Conservation (phyloP, 2,797 vertebrate genomes). For the Lemur catta region DNA sequence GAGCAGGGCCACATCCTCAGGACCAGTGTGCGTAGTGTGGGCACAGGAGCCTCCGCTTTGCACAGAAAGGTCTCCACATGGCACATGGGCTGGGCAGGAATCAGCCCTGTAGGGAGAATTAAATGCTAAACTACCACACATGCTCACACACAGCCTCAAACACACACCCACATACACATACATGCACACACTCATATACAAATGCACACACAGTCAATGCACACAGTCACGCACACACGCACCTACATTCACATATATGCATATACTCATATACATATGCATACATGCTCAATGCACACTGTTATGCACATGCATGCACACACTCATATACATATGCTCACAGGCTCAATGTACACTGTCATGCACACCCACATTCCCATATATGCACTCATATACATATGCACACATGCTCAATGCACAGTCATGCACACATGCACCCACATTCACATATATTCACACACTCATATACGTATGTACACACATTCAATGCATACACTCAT, state of each 20-base stretch:
- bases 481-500: too few species aligned
- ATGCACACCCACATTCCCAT: background rate
- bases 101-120: too few species aligned
- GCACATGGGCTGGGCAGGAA: background rate
- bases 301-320: too few species aligned
- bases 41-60: background rate
- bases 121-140: background rate
- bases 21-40: too few species aligned
- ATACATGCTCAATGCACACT: background rate
- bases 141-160: background rate
- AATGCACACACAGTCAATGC: too few species aligned
- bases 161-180: background rate
- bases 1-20: fast-evolving
- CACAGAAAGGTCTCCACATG: too few species aligned
- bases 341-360: too few species aligned
- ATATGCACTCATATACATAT: too few species aligned
- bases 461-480: background rate
- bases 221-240: too few species aligned
- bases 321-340: background rate
- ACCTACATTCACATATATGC: background rate
- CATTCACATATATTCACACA: background rate
- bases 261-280: too few species aligned
- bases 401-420: background rate
- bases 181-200: background rate
- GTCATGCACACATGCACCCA: background rate